phyloP scores from a whole-genome alignment of 2,113 vertebrate species.

The Corythornis cristatus region DNA sequence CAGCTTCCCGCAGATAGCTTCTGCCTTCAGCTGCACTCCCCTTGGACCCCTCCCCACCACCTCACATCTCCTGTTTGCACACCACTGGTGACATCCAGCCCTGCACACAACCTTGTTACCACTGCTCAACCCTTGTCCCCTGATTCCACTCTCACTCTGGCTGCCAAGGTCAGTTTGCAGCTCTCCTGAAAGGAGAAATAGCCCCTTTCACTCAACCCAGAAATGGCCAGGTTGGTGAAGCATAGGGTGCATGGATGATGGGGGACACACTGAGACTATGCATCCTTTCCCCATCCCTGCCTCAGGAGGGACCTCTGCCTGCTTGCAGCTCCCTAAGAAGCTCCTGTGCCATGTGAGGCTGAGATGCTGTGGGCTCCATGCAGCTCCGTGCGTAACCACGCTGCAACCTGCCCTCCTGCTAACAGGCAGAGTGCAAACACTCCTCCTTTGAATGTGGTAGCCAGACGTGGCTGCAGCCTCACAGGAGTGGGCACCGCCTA shows the following conservation, averaged over 20 bases:
- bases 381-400: fast-evolving
- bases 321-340: not conserved
- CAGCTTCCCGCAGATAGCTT: not conserved
- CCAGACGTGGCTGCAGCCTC: not conserved
- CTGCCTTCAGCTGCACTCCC: not conserved
- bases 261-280: no score
- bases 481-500: not conserved
- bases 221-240: not conserved
- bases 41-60: not conserved
- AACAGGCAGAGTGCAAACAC: not conserved
- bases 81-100: fast-evolving
- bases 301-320: not conserved
- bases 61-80: not conserved
- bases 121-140: not conserved
- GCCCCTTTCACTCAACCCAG: fast-evolving
- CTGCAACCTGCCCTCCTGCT: not conserved
- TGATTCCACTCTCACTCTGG: not conserved
- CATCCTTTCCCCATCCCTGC: not conserved
- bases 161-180: not conserved
- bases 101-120: not conserved
- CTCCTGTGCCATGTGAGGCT: not conserved
- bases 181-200: not conserved
- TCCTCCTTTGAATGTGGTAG: not conserved
- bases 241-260: not conserved
- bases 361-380: not conserved